Base-by-base conservation (phyloP, 2,797 vertebrate genomes). In the Menidia menidia region DNA sequence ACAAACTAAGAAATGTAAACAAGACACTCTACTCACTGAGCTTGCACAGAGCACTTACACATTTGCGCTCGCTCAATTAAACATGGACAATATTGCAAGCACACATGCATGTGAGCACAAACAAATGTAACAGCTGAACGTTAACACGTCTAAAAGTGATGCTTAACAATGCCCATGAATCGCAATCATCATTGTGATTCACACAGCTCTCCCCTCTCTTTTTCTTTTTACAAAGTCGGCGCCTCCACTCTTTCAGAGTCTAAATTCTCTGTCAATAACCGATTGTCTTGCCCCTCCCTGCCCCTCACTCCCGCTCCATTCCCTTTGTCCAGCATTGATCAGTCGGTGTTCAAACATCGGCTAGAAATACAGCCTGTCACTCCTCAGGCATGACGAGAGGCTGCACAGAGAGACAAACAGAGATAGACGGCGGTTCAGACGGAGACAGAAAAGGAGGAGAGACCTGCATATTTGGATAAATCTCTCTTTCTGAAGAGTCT, bases 211-310 rank as follows among this genome's bases (percentile, higher is more conserved):
- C 73, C 73, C 58, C 50, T 66, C 71, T 58, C 44, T 73, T 79
- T 75, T 10, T 83, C 71, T 70, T 63, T 78, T 82, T 80, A 73
- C 86, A 85, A 88, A 91, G 88, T 86, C 74, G 88, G 89, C 86
- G 86, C 87, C 88, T 87, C 75, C 85, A 85, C 78, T 91, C 87
- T 91, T 90, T 93, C 87, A 91, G 88, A 88, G 90, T 90, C 91
- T 92, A 87, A 91, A 89, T 93, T 92, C 85, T 84, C 88, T 92
- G 93, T 95, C 94, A 95, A 94, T 94, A 95, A 93, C 88, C 91
- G 92, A 93, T 94, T 94, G 92, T 93, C 89, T 88, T 84, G 82
- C 80, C 78, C 80, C 82, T 78, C 90, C 85, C 81, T 78, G 39
- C 79, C 83, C 69, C 87, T 78, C 82, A 85, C 84, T 83, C 87